Evolutionary conservation across 1,140 invertebrate genomes (phyloP).

Genomic region (Drosophila mauritiana): DNA sequence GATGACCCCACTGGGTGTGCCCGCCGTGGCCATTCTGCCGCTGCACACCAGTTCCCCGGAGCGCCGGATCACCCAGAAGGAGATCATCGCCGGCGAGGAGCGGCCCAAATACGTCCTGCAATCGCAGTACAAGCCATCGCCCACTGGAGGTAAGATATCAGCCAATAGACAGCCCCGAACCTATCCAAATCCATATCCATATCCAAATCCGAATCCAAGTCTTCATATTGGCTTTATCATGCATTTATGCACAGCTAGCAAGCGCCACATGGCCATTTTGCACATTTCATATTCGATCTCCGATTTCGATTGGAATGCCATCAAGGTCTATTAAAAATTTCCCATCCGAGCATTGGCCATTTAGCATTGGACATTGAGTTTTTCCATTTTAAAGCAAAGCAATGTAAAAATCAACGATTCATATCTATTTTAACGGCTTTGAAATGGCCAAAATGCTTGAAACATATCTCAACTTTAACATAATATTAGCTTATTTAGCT

Average conservation of each 20-base stretch:
- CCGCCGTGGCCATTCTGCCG: slow-evolving; percentile 78
- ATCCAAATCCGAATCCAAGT: slow-evolving; percentile 5
- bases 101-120: slow-evolving; percentile 82
- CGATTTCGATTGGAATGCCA: neutral
- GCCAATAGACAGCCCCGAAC: neutral
- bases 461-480: no score
- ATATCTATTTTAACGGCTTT: no score
- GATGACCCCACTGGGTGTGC: slow-evolving; percentile 63
- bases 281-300: slow-evolving; percentile 1
- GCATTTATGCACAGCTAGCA: slow-evolving; percentile 26
- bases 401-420: no score
- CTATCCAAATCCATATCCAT: neutral
- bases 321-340: slow-evolving; percentile 8
- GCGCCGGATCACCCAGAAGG: slow-evolving; percentile 83
- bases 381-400: neutral
- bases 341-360: neutral
- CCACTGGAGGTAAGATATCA: slow-evolving; percentile 55
- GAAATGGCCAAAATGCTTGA: no score
- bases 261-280: slow-evolving; percentile 14
- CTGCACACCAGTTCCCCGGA: slow-evolving; percentile 82
- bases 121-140: slow-evolving; percentile 75
- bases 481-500: no score
- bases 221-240: slow-evolving; percentile 33
- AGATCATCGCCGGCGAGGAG: slow-evolving; percentile 84
- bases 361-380: slow-evolving; percentile 5